Evolutionary conservation across 2,113 vertebrate species (phyloP), one percentile per base, ranked within the genome.

Genomic region (Cranoglanis bouderius): DNA sequence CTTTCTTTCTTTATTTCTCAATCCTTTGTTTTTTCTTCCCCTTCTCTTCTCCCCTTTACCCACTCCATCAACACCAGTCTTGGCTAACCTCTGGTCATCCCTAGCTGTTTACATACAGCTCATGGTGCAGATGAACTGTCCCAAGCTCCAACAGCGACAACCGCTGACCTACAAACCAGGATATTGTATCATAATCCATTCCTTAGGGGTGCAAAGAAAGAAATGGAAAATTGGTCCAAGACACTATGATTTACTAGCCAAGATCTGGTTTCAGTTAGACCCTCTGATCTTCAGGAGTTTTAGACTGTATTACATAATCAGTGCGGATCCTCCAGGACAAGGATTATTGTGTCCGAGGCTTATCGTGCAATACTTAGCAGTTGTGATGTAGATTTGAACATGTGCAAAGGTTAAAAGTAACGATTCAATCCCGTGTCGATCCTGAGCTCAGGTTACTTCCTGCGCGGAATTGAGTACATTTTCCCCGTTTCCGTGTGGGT

Each of bases 91-190:
- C n/a, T 81, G 57, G 67, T 84, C 55, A 46, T 29, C 26, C 5
- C 55, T 26, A 86, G 43, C n/a, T 87, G 86, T 65, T 87, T 82
- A 49, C 57, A 24, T 75, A 6, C 43, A 13, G 35, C 32, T 83
- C 55, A 61, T 26, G 32, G 55, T 38, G 32, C 55, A 29, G 10
- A 63, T n/a, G 38, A 84, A 63, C 59, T 46, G 4, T 18, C 6
- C 21, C n/a, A 32, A 82, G 32, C n/a, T 82, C 57, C 38, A 29
- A 43, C 59, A 43, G 9, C 2, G 6, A 26, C 82, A 63, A 8
- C 13, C 55, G 6, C 53, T 61, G 81, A 29, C 81, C 53, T 61
- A 8, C 38, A 18, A 29, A 61, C 26, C 82, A 40, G 59, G 59
- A 84, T 43, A 29, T 29, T 38, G 32, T 10, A 57, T 38, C 18